These are phyloP conservation scores for Lysiphlebus fabarum DNA, from an alignment of 1,140 invertebrate species.

Conservation along the genomic window DNA sequence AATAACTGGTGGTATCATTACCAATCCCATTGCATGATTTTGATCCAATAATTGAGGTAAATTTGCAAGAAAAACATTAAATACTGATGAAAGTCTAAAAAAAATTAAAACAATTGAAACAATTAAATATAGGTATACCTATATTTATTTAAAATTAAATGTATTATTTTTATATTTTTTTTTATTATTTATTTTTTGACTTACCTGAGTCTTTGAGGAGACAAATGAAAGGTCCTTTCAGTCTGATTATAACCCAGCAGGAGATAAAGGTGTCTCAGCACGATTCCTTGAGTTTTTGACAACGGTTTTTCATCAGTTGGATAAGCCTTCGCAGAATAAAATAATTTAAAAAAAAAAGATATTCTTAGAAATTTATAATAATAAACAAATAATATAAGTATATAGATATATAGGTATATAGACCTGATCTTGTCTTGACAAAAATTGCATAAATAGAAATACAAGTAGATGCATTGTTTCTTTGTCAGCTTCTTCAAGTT, in stretches of 20 bases:
- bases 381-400: too few species aligned
- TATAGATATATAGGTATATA: too few species aligned
- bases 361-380: neutral
- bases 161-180: neutral
- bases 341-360: slow-evolving; percentile 11
- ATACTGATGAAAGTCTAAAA: slow-evolving; percentile 81
- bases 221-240: slow-evolving; percentile 86
- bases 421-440: slow-evolving; percentile 71
- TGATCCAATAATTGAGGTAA: slow-evolving; percentile 90
- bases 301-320: slow-evolving; percentile 81
- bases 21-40: slow-evolving; percentile 87
- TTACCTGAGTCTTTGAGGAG: slow-evolving; percentile 82
- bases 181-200: too few species aligned
- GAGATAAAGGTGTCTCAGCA: slow-evolving; percentile 88
- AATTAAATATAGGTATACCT: slow-evolving; percentile 3
- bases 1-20: slow-evolving; percentile 80
- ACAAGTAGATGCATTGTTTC: slow-evolving; percentile 95
- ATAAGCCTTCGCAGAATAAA: slow-evolving; percentile 58
- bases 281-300: slow-evolving; percentile 77
- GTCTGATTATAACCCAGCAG: slow-evolving; percentile 89
- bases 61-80: slow-evolving; percentile 92
- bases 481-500: slow-evolving; percentile 90
- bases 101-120: slow-evolving; percentile 30
- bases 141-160: neutral
- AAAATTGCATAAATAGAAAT: slow-evolving; percentile 92